phyloP scores from a whole-genome alignment of 2,113 vertebrate species.

The Conger conger region DNA sequence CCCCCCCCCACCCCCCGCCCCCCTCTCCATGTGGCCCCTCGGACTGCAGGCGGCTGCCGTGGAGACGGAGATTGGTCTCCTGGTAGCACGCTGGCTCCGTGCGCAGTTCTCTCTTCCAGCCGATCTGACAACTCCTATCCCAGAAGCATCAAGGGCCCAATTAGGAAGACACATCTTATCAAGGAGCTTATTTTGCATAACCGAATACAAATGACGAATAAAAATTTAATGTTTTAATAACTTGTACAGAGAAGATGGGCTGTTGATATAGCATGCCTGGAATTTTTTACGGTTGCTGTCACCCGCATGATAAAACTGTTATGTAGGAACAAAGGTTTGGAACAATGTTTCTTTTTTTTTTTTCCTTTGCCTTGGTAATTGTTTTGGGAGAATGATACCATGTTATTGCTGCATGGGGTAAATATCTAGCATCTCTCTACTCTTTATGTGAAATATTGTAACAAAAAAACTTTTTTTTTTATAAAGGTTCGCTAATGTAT shows the following conservation, averaged over 20 bases:
- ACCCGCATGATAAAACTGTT: conserved; percentile 87
- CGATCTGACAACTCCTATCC: conserved; percentile 85
- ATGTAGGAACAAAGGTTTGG: conserved; percentile 72
- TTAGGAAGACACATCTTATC: conserved; percentile 92
- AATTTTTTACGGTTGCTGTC: conserved; percentile 86
- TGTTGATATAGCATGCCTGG: conserved; percentile 85
- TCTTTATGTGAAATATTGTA: conserved; percentile 11
- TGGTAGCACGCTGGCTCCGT: conserved; percentile 76
- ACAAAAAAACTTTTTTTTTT: not conserved
- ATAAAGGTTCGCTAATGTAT: not conserved
- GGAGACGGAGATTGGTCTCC: conserved; percentile 80
- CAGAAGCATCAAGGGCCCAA: conserved; percentile 92
- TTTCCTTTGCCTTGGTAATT: conserved; percentile 1
- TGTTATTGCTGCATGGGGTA: conserved; percentile 83
- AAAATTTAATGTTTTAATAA: conserved; percentile 93
- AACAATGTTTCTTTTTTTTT: conserved; percentile 17
- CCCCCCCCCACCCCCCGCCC: conserved; percentile 72
- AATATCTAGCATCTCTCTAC: conserved; percentile 72
- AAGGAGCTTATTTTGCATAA: conserved; percentile 94
- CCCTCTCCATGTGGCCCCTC: conserved; percentile 80
- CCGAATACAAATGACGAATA: conserved; percentile 91
- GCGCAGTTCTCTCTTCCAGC: conserved; percentile 77
- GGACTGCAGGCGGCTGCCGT: conserved; percentile 78
- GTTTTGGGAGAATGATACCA: conserved; percentile 68
- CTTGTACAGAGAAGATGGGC: conserved; percentile 85